A percentile compares a stretch with the other conserved stretches of the same genome.
These are phyloP conservation scores for Okapia johnstoni DNA, from an alignment of 2,113 vertebrate genomes.

Conservation along the genomic window DNA sequence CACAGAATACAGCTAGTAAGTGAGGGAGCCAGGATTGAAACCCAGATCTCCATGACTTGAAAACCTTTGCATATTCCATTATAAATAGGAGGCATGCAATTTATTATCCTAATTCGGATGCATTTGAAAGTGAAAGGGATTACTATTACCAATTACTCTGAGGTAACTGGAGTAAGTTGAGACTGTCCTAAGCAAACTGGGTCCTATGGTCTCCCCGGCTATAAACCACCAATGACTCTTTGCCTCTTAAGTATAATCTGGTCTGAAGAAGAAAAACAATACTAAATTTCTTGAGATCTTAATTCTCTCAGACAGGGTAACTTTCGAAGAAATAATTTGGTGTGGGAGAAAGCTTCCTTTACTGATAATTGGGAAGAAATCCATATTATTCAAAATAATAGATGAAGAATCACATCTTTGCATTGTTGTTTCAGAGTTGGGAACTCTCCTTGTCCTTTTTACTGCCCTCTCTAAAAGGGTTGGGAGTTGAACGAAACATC, in stretches of 20 bases:
- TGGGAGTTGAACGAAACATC: background rate
- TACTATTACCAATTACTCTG: background rate
- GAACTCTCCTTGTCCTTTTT: background rate
- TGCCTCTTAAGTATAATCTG: background rate
- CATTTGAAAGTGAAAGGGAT: background rate
- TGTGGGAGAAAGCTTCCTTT: background rate
- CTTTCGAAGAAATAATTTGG: background rate
- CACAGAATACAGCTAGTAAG: background rate
- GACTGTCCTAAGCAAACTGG: background rate
- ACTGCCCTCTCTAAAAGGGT: background rate
- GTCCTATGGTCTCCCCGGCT: background rate
- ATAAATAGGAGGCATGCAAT: background rate
- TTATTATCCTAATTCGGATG: background rate
- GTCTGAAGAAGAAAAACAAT: conserved; percentile 1
- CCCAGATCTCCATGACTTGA: background rate
- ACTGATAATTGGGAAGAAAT: background rate
- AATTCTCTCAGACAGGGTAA: background rate
- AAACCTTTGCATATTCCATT: background rate
- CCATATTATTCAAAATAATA: background rate
- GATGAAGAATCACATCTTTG: background rate
- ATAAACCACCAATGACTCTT: background rate
- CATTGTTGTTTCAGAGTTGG: background rate
- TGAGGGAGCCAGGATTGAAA: background rate
- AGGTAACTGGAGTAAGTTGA: background rate
- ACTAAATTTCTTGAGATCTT: background rate